Evolutionary conservation across 1,140 invertebrate genomes (phyloP).

Genomic region (Dinoponera quadriceps): DNA sequence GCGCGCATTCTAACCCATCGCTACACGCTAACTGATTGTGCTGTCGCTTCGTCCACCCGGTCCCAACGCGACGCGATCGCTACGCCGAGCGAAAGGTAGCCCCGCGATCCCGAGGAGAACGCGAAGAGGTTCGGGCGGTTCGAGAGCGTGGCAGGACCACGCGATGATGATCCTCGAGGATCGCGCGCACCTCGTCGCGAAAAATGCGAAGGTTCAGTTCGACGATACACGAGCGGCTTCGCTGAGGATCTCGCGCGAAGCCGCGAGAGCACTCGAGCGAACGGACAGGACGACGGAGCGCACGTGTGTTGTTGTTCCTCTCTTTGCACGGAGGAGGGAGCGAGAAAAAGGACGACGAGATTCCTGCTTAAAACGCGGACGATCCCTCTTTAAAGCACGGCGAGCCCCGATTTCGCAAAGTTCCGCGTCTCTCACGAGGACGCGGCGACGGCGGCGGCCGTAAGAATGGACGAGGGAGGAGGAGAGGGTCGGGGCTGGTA

Average conservation of each 20-base stretch:
- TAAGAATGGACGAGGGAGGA: background rate
- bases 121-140: background rate
- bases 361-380: slow-evolving; percentile 1
- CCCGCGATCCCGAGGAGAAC: background rate
- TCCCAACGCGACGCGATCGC: slow-evolving; percentile 31
- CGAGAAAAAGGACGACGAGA: background rate
- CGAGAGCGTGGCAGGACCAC: background rate
- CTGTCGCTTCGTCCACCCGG: slow-evolving; percentile 60
- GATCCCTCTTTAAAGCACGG: slow-evolving; percentile 26
- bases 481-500: background rate
- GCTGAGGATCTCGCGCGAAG: too few relatives aligned
- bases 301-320: background rate
- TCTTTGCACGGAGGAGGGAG: background rate
- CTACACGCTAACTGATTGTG: slow-evolving; percentile 80
- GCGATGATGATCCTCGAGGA: background rate
- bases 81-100: slow-evolving; percentile 1
- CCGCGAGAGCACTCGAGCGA: background rate
- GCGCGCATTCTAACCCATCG: slow-evolving; percentile 80
- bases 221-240: background rate
- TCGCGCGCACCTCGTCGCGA: background rate
- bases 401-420: background rate
- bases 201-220: slow-evolving; percentile 4
- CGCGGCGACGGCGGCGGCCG: background rate
- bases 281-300: background rate
- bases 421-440: background rate